Evolutionary conservation across 2,888 invertebrate genomes (phyloP), one percentile per base, ranked within the genome.

Genomic region (Orgyia antiqua): DNA sequence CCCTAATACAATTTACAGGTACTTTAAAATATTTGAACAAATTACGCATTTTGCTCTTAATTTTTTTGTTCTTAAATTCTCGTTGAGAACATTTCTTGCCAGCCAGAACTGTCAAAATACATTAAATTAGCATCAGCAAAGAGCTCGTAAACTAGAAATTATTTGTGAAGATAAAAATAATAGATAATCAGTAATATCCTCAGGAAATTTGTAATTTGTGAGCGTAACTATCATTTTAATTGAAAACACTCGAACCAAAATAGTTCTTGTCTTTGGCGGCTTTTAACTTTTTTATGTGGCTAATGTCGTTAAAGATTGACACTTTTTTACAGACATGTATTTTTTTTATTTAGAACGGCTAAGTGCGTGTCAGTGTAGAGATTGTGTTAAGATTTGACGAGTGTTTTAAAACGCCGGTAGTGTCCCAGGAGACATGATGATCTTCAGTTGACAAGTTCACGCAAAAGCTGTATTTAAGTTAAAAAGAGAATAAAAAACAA

Each of bases 141-240:
- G 4, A 24, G 33, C 42, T 61, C 61, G 44, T 61, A 60, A 61
- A 64, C 47, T 33, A 43, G 67, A 59, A 60, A 66, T 58, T 63
- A 46, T 50, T 41, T 34, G 39, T 25, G 29, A 17, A 58, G 61
- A 68, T 62, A 66, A 66, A 61, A 58, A 65, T 65, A 53, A 53
- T 54, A 36, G 45, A 50, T 68, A 68, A 74, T 68, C 59, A 61
- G 62, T 55, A 61, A 59, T 70, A 68, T 82, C 83, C 83, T 78
- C 56, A 78, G 83, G 83, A 83, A 67, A 74, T 64, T 41, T 60
- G 51, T 62, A 71, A 78, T 78, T 78, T 74, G 77, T 75, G 60
- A 53, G 32, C 36, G 44, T 42, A 58, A 62, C 53, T 58, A 62
- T 67, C 44, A 60, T 58, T 58, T 63, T 79, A 82, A 83, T 82